Evolutionary conservation across 2,888 invertebrate genomes (phyloP).

Genomic region (Phengaris alcon): DNA sequence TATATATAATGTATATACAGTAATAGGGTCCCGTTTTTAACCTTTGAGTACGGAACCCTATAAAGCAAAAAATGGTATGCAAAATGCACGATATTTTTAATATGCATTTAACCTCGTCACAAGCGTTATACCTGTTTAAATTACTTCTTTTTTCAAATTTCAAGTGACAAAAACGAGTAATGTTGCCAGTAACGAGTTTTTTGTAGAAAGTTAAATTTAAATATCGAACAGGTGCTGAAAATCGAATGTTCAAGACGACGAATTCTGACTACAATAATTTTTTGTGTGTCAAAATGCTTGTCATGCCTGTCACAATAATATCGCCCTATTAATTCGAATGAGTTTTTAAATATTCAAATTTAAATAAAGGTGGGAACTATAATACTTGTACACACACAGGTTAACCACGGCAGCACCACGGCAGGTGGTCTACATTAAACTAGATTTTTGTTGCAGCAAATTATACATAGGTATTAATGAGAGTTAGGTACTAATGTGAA

Average conservation of each 20-base stretch:
- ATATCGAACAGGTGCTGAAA: constrained; percentile 13
- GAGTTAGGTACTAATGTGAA: background rate
- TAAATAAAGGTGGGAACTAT: background rate
- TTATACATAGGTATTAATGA: background rate
- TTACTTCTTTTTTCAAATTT: constrained; percentile 8
- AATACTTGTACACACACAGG: no score
- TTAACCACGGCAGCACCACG: background rate
- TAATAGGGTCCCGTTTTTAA: no score
- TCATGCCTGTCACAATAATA: background rate
- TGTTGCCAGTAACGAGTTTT: background rate
- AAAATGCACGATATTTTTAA: constrained; percentile 2
- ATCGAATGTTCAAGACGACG: background rate
- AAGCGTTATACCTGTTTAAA: background rate
- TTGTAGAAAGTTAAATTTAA: constrained; percentile 7
- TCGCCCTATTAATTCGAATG: background rate
- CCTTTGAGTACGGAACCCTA: no score
- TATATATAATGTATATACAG: no score
- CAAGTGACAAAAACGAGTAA: background rate
- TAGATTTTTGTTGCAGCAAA: background rate
- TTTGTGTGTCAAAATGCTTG: background rate
- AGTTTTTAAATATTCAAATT: background rate
- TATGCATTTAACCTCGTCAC: background rate
- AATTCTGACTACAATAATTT: background rate
- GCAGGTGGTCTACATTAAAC: constrained; percentile 4
- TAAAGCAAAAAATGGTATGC: background rate